Evolutionary conservation across 2,113 vertebrate species (phyloP).

Genomic region (Manacus vitellinus): DNA sequence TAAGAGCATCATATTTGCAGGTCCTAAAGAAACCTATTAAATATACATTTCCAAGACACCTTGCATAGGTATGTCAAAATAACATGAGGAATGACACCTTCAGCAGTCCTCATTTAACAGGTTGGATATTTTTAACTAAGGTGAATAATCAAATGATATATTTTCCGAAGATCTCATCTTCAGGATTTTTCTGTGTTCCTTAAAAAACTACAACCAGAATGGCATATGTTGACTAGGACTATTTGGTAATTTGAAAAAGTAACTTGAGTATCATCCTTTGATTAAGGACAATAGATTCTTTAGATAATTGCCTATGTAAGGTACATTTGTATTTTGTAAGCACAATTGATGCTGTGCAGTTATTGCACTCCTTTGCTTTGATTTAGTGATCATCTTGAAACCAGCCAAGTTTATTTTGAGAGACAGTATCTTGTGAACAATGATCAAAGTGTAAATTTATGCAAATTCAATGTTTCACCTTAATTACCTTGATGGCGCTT

Average conservation of each 20-base stretch:
- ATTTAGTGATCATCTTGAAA: constrained; percentile 61
- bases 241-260: constrained; percentile 10
- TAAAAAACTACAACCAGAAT: background rate
- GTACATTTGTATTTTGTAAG: constrained; percentile 52
- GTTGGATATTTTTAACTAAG: background rate
- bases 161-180: background rate
- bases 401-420: constrained; percentile 66
- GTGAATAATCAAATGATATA: background rate
- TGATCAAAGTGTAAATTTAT: constrained; percentile 77
- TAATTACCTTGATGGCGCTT: constrained; percentile 73
- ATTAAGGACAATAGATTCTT: constrained; percentile 53
- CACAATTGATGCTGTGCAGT: constrained; percentile 49
- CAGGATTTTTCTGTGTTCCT: background rate
- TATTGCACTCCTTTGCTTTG: constrained; percentile 52
- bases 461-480: constrained; percentile 72
- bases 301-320: constrained; percentile 50
- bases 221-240: background rate
- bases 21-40: background rate
- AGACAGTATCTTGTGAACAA: constrained; percentile 67
- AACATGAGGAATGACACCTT: background rate
- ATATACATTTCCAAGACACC: background rate
- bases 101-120: background rate
- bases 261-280: constrained; percentile 47
- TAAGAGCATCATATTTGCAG: background rate
- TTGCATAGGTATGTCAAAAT: background rate